Conservation (phyloP, 2,113 vertebrate species). For the Lophius piscatorius region DNA sequence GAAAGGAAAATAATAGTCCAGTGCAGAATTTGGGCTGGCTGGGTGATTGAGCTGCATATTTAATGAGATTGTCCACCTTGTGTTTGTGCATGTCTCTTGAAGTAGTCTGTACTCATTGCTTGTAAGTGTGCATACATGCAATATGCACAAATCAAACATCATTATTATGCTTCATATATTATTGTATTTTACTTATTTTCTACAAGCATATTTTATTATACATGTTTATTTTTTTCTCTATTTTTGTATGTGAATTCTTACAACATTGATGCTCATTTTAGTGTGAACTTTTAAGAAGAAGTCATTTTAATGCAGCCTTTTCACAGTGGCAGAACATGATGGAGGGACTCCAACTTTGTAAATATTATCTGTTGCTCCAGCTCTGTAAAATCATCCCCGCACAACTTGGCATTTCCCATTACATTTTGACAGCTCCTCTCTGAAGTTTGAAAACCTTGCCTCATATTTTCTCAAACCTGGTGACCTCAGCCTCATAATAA, state of each 20-base stretch:
- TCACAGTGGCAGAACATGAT: constrained; percentile 25
- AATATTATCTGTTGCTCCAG: constrained; percentile 42
- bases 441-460: constrained; percentile 65
- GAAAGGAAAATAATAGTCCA: constrained; percentile 58
- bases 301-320: constrained; percentile 22
- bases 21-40: constrained; percentile 29
- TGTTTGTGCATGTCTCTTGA: constrained; percentile 4
- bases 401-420: constrained; percentile 67
- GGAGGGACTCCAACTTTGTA: constrained; percentile 44
- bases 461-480: constrained; percentile 47
- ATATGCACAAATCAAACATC: too few relatives aligned
- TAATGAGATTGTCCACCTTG: constrained; percentile 32
- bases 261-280: not conserved
- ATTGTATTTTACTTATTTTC: not conserved
- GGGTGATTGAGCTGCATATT: constrained; percentile 46
- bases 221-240: not conserved
- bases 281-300: constrained; percentile 3
- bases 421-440: constrained; percentile 63
- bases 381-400: constrained; percentile 58
- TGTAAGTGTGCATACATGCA: too few relatives aligned
- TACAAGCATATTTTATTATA: not conserved
- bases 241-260: constrained; percentile 1
- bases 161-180: too few relatives aligned
- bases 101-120: too few relatives aligned
- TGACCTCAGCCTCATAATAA: constrained; percentile 30